phyloP scores from a whole-genome alignment of 2,888 invertebrate genomes.

The Drosophila glabriapex region DNA sequence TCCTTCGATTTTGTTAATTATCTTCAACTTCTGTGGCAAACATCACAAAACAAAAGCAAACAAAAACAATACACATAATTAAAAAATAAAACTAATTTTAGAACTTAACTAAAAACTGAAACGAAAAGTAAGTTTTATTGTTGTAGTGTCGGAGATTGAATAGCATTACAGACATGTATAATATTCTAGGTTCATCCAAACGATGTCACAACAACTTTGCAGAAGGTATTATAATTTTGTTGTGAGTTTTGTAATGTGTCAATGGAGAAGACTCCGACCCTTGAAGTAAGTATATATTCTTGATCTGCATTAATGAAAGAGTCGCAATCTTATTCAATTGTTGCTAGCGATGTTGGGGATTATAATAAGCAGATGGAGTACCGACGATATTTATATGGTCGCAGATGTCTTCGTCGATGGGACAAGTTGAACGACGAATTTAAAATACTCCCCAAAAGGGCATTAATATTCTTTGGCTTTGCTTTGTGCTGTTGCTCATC shows the following conservation, averaged over 20 bases:
- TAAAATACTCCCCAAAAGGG: neutral
- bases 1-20: slow-evolving; percentile 63
- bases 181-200: neutral
- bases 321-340: neutral
- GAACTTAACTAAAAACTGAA: slow-evolving; percentile 43
- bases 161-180: slow-evolving; percentile 3
- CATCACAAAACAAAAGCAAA: slow-evolving; percentile 13
- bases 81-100: slow-evolving; percentile 22
- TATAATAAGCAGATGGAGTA: neutral
- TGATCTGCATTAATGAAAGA: neutral
- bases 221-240: neutral
- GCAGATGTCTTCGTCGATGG: neutral
- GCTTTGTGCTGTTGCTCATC: slow-evolving; percentile 38
- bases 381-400: neutral
- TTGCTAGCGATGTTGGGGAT: neutral
- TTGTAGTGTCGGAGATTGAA: neutral
- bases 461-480: slow-evolving; percentile 12
- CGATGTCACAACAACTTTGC: neutral
- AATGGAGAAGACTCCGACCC: neutral
- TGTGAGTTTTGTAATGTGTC: neutral
- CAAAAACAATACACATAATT: slow-evolving; percentile 6
- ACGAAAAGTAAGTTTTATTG: slow-evolving; percentile 4
- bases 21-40: slow-evolving; percentile 34
- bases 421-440: neutral
- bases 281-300: neutral